These are phyloP conservation scores for Poecilia velifera DNA, from an alignment of 2,797 vertebrate genomes.

Conservation along the genomic window DNA sequence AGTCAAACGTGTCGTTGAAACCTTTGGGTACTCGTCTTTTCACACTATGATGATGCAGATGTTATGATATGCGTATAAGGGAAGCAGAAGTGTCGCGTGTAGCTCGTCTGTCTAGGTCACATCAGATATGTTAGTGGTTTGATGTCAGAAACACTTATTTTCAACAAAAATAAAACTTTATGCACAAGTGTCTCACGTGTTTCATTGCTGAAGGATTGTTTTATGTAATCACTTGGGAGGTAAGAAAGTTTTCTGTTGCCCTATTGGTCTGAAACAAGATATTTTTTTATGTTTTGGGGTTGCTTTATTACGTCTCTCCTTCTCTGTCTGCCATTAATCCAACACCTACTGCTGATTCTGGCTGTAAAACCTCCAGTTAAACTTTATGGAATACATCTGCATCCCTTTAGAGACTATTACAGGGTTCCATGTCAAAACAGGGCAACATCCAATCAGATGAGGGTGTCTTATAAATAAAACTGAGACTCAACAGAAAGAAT, in stretches of 20 bases:
- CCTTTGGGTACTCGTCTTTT: slow-evolving; percentile 48
- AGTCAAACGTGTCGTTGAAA: slow-evolving; percentile 31
- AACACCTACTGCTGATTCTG: slow-evolving; percentile 42
- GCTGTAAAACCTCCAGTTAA: slow-evolving; percentile 29
- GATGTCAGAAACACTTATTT: slow-evolving; percentile 76
- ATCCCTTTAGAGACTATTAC: slow-evolving; percentile 58
- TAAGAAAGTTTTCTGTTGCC: not conserved
- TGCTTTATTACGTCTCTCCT: not conserved
- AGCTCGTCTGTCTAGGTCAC: slow-evolving; percentile 68
- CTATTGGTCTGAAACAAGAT: not conserved
- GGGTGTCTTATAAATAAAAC: not conserved
- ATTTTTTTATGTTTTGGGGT: not conserved
- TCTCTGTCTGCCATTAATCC: slow-evolving; percentile 34
- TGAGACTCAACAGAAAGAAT: not conserved
- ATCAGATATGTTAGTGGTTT: slow-evolving; percentile 63
- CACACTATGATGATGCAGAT: slow-evolving; percentile 66
- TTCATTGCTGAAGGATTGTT: not conserved
- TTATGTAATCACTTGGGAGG: not conserved
- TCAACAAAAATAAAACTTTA: slow-evolving; percentile 78
- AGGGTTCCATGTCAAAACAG: not conserved
- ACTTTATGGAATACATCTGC: not conserved
- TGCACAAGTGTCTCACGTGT: slow-evolving; percentile 61
- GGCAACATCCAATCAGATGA: not conserved
- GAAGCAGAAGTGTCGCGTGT: slow-evolving; percentile 68
- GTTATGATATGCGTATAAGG: slow-evolving; percentile 68